phyloP scores from a whole-genome alignment of 1,140 invertebrate genomes.

The Coenobita brevimanus region DNA sequence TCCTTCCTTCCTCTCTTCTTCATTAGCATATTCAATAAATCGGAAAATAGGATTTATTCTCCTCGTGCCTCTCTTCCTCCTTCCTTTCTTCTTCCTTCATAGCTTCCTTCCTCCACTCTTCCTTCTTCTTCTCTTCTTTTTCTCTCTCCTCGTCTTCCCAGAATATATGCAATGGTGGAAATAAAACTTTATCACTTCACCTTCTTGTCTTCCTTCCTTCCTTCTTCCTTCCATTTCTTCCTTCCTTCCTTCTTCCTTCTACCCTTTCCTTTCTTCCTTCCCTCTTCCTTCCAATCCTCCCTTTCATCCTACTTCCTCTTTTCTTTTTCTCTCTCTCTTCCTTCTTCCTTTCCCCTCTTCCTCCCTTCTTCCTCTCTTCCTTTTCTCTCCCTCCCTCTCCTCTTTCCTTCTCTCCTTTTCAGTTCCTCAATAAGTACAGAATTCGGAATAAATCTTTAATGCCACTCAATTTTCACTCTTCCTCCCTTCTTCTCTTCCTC shows the following conservation, averaged over 20 bases:
- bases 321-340: not conserved
- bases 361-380: too few species aligned
- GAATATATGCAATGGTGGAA: too few species aligned
- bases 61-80: not conserved
- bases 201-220: not conserved
- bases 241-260: conserved; percentile 1
- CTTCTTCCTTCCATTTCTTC: not conserved
- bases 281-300: not conserved
- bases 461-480: too few species aligned
- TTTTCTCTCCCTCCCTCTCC: too few species aligned
- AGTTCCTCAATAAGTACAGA: not conserved
- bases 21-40: too few species aligned
- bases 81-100: not conserved
- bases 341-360: not conserved
- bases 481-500: too few species aligned
- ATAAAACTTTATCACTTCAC: too few species aligned
- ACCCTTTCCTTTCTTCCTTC: not conserved
- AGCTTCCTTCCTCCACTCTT: not conserved
- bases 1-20: not conserved
- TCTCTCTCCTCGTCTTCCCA: not conserved
- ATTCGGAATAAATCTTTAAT: not conserved
- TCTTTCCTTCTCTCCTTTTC: not conserved
- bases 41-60: too few species aligned
- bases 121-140: not conserved
- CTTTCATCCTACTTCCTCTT: not conserved